phyloP scores from a whole-genome alignment of 2,797 vertebrate species.

The Hydrocynus forskahlii region DNA sequence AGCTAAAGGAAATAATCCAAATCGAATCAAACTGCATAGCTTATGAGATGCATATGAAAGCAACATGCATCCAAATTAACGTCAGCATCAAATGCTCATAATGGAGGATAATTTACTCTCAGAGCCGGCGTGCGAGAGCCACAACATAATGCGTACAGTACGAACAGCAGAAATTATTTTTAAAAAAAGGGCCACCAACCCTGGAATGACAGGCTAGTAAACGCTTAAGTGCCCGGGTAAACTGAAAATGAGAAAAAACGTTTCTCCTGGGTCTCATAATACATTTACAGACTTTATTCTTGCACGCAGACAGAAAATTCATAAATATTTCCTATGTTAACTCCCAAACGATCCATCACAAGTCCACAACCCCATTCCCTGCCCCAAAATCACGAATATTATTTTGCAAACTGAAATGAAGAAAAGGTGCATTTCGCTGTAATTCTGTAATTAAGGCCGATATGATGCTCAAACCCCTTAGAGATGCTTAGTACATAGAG shows the following conservation, averaged over 20 bases:
- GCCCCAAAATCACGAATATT: too few species aligned
- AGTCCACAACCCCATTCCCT: too few species aligned
- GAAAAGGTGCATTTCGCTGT: not conserved
- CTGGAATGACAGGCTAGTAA: constrained; percentile 20
- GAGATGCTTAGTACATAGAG: not conserved
- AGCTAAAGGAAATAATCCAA: constrained; percentile 54
- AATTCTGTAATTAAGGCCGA: not conserved
- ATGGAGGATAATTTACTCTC: constrained; percentile 46
- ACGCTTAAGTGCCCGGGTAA: constrained; percentile 25
- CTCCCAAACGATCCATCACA: not conserved
- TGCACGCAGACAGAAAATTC: not conserved
- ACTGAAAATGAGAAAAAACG: constrained; percentile 40
- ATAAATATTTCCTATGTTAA: not conserved
- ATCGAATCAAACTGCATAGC: constrained; percentile 58
- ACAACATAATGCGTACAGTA: constrained; percentile 28
- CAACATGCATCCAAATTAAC: constrained; percentile 52
- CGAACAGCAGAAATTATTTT: constrained; percentile 44
- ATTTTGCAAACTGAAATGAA: not conserved
- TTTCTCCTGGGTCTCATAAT: constrained; percentile 37
- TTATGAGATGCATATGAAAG: constrained; percentile 57
- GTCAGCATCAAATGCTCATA: constrained; percentile 50
- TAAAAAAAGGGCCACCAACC: constrained; percentile 21
- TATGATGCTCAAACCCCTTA: not conserved
- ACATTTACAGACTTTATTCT: constrained; percentile 44
- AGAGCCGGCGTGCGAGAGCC: constrained; percentile 21